Evolutionary conservation across 1,140 invertebrate genomes (phyloP).

Genomic region (Zaprionus nigranus): DNA sequence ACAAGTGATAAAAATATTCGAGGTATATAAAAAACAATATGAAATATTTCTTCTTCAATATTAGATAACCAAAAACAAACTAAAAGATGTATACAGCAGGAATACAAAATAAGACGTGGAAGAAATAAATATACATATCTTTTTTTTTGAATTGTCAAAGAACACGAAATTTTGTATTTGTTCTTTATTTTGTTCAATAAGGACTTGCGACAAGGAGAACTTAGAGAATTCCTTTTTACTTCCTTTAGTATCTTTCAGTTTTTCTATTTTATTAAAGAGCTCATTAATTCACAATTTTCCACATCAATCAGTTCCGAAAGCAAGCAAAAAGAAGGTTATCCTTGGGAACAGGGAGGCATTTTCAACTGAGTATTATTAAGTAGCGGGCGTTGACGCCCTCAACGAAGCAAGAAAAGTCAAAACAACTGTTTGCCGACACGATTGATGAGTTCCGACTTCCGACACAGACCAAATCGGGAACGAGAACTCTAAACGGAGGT

Average conservation of each 20-base stretch:
- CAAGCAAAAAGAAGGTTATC: slow-evolving; percentile 32
- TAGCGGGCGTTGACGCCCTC: slow-evolving; percentile 57
- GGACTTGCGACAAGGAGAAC: too few relatives aligned
- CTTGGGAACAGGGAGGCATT: slow-evolving; percentile 39
- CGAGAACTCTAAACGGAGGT: slow-evolving; percentile 51
- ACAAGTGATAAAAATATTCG: too few relatives aligned
- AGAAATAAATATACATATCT: too few relatives aligned
- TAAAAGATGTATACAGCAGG: too few relatives aligned
- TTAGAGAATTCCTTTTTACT: too few relatives aligned
- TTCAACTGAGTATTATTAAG: slow-evolving; percentile 32
- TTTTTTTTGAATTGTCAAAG: background rate
- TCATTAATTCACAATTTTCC: slow-evolving; percentile 45
- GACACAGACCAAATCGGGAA: slow-evolving; percentile 35
- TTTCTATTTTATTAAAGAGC: background rate
- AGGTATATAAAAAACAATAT: too few relatives aligned
- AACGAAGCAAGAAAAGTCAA: slow-evolving; percentile 44
- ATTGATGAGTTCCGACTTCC: slow-evolving; percentile 83
- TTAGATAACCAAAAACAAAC: too few relatives aligned
- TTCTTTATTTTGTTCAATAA: too few relatives aligned
- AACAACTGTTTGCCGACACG: slow-evolving; percentile 61
- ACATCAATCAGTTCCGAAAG: slow-evolving; percentile 18
- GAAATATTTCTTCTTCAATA: too few relatives aligned
- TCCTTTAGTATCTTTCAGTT: too few relatives aligned
- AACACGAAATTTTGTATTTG: background rate
- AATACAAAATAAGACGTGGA: too few relatives aligned